phyloP scores from a whole-genome alignment of 2,797 vertebrate species.

The Clarias platycephalus region DNA sequence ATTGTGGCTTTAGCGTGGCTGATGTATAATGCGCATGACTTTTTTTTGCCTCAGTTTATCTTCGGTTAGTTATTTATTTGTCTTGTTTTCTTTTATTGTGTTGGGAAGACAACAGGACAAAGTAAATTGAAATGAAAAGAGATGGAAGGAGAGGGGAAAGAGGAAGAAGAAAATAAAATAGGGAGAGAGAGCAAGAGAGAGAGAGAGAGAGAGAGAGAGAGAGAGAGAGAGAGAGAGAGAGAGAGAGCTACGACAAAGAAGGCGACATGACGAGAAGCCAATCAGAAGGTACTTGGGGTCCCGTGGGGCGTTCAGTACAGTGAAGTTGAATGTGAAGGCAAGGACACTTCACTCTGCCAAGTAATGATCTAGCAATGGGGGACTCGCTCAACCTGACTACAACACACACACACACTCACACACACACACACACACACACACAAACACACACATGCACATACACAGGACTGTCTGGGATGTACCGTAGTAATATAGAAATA shows the following conservation, averaged over 20 bases:
- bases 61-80: not conserved
- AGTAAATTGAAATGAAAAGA: conserved; percentile 8
- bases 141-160: not conserved
- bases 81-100: conserved; percentile 29
- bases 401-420: conserved; percentile 36
- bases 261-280: conserved; percentile 46
- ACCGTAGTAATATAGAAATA: not conserved
- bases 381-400: conserved; percentile 45
- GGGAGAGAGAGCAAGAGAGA: conserved; percentile 32
- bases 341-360: conserved; percentile 55
- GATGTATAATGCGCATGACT: not conserved
- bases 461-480: not conserved
- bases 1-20: conserved; percentile 11
- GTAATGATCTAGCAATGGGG: conserved; percentile 50
- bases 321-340: conserved; percentile 55
- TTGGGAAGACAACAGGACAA: conserved; percentile 19
- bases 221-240: conserved; percentile 43
- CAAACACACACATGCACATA: conserved; percentile 16
- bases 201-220: conserved; percentile 45
- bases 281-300: conserved; percentile 42
- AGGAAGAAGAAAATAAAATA: not conserved
- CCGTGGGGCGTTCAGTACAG: conserved; percentile 40
- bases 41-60: conserved; percentile 28
- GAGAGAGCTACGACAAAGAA: conserved; percentile 53
- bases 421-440: conserved; percentile 4